phyloP scores from a whole-genome alignment of 2,113 vertebrate species.

The Muntiacus muntjak region DNA sequence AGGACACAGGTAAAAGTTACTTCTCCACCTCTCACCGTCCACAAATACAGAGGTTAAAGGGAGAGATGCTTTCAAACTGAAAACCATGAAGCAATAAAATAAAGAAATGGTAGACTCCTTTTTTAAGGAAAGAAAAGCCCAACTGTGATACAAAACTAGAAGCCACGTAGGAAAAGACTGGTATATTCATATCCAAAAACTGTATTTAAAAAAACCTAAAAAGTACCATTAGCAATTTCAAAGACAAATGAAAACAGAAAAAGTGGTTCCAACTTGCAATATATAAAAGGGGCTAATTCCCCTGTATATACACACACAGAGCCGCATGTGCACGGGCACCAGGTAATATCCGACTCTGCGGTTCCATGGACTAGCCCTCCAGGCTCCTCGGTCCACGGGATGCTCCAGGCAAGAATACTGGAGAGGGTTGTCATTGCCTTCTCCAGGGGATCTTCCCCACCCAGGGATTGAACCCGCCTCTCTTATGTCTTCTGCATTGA shows the following conservation, averaged over 20 bases:
- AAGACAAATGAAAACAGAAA: background rate
- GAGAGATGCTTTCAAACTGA: background rate
- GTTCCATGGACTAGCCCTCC: background rate
- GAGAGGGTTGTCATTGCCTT: background rate
- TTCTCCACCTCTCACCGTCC: background rate
- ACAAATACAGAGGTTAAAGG: background rate
- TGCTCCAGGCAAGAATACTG: background rate
- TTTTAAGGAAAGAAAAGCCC: background rate
- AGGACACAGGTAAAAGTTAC: background rate
- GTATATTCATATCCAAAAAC: background rate
- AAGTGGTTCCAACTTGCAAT: background rate
- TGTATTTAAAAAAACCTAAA: background rate
- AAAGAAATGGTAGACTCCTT: background rate
- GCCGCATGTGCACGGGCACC: background rate
- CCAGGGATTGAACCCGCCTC: rapidly evolving
- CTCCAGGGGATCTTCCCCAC: background rate
- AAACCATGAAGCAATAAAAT: background rate
- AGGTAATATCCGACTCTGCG: background rate
- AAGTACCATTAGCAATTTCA: background rate
- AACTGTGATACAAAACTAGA: background rate
- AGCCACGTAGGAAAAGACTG: background rate
- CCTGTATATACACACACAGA: no score
- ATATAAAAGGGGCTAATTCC: background rate
- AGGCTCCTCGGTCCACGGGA: background rate
- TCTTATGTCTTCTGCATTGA: background rate